Evolutionary conservation across 2,113 vertebrate species (phyloP), one percentile per base, ranked within the genome.

Genomic region (Archocentrus centrarchus): DNA sequence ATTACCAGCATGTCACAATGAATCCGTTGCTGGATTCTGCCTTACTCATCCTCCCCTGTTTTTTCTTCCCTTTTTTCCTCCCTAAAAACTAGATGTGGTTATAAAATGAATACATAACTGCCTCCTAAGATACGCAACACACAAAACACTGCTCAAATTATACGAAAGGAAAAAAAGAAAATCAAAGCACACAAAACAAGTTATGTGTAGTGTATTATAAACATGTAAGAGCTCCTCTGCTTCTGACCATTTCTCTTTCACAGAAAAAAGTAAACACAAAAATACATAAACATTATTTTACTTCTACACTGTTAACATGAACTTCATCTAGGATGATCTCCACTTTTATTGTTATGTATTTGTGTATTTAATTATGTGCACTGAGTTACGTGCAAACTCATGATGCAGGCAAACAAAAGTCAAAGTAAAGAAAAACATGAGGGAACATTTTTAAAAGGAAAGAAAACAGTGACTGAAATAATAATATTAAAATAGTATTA

Each of bases 1-100:
- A 85, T 82, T 80, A 63, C 13, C 58, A 63, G n/a, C 14, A 30
- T 11, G 77, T 66, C 22, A 37, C 11, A 6, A 86, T 73, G 75
- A 83, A 53, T 44, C 18, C 17, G 55, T 75, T 75, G 24, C 27
- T 35, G 11, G 75, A 18, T 47, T 76, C 24, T 1, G 6, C 75
- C 1, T n/a, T 15, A 37, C 55, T 75, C 63, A 78, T 35, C 9
- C 1, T n/a, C 10, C 32, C 55, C 11, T 47, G 41, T n/a, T 57
- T 59, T 50, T 30, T 68, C 22, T 47, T 11, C 50, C 10, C 30
- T 32, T 73, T 53, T 4, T 53, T 73, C 41, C 41, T 53, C 10
- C 11, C 66, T 73, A 73, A 17, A 53, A 22, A 53, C 50, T 50
- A 11, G 66, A 70, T 17, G 30, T 3, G 24, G 30, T 27, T 50